Percentiles rank a stretch among this genome's conserved stretches.
Evolutionary conservation across 1,140 invertebrate genomes (phyloP).

Genomic region (Lordiphosa stackelbergi): DNA sequence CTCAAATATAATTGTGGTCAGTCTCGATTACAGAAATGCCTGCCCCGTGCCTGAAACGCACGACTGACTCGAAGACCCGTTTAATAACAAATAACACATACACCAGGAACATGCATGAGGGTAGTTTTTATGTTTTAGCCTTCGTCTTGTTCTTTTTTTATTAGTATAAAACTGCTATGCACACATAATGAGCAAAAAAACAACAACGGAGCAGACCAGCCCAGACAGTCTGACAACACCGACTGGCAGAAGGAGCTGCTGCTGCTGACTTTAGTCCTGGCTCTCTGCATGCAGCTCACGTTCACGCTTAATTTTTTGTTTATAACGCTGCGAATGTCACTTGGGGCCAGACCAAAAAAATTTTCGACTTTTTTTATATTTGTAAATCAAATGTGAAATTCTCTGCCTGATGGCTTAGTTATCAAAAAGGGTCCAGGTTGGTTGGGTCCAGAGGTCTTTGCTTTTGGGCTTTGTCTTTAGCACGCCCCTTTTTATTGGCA

Average conservation of each 20-base stretch:
- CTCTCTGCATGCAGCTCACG: constrained; percentile 51
- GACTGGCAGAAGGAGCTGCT: constrained; percentile 11
- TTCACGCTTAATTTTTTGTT: constrained; percentile 73
- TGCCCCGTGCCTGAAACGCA: constrained; percentile 41
- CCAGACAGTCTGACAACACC: constrained; percentile 29
- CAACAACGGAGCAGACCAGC: constrained; percentile 17
- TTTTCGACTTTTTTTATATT: constrained; percentile 19
- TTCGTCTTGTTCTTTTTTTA: constrained; percentile 27
- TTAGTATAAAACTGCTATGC: constrained; percentile 32
- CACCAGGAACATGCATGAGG: constrained; percentile 29
- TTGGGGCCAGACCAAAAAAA: constrained; percentile 19
- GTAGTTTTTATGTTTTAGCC: constrained; percentile 38
- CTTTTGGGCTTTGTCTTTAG: constrained; percentile 38
- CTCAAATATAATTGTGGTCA: constrained; percentile 51
- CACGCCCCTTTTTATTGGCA: constrained; percentile 11
- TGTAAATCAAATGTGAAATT: constrained; percentile 64
- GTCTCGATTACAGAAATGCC: constrained; percentile 63
- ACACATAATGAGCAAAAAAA: constrained; percentile 67
- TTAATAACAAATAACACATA: constrained; percentile 61
- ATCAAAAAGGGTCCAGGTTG: constrained; percentile 13
- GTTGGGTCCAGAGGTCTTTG: constrained; percentile 16
- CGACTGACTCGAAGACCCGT: constrained; percentile 40
- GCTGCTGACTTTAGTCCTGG: neutral
- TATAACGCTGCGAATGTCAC: constrained; percentile 61
- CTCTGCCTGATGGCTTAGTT: constrained; percentile 52